Conservation (phyloP, 2,113 vertebrate species). For the Cryptotis parvus region DNA sequence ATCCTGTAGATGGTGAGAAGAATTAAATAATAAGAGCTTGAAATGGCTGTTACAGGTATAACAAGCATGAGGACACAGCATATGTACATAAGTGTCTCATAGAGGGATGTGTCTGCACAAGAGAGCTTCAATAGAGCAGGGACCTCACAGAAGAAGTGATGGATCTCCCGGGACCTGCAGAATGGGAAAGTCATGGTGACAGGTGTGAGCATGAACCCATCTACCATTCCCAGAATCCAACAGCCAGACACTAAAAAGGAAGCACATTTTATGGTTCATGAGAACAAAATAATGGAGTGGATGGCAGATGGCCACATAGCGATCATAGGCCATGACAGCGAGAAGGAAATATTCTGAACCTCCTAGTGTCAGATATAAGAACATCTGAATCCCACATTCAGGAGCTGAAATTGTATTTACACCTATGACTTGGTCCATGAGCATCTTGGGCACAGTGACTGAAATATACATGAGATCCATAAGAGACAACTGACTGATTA, state of each 20-base stretch:
- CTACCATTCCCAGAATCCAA: constrained; percentile 12
- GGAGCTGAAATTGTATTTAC: constrained; percentile 1
- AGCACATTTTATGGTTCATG: constrained; percentile 53
- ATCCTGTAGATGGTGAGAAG: constrained; percentile 58
- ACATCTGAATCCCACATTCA: constrained; percentile 63
- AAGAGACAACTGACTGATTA: constrained; percentile 70
- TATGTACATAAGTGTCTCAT: constrained; percentile 67
- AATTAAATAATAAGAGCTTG: constrained; percentile 49
- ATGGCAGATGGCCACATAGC: constrained; percentile 70
- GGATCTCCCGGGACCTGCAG: too few species aligned
- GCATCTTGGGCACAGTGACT: constrained; percentile 73
- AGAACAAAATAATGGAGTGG: constrained; percentile 68
- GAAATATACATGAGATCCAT: constrained; percentile 69
- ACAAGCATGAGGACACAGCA: constrained; percentile 71
- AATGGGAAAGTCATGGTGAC: too few species aligned
- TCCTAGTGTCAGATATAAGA: constrained; percentile 50
- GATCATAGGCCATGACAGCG: constrained; percentile 69
- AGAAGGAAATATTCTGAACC: constrained; percentile 67
- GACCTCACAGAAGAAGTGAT: too few species aligned
- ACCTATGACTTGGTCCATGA: constrained; percentile 18
- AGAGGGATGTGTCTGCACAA: not conserved
- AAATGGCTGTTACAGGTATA: constrained; percentile 46
- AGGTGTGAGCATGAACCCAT: too few species aligned
- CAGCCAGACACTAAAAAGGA: constrained; percentile 33
- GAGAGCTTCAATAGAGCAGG: too few species aligned